Conservation (phyloP, 2,797 vertebrate genomes). For the Menidia menidia region DNA sequence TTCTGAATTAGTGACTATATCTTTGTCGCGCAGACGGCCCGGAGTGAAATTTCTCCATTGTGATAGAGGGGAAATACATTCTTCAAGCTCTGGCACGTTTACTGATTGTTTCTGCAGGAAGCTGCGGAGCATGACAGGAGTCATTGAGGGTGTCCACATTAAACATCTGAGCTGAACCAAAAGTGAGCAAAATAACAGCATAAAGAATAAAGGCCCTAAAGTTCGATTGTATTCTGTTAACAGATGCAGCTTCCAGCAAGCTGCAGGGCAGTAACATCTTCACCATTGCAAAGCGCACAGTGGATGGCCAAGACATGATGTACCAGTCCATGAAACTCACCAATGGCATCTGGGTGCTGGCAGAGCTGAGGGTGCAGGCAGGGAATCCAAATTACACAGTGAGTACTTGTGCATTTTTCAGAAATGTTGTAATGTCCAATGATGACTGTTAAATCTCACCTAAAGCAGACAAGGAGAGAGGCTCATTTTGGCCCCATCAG, state of each 20-base stretch:
- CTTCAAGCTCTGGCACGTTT: slow-evolving; percentile 22
- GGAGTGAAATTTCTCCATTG: slow-evolving; percentile 29
- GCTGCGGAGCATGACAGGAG: slow-evolving; percentile 15
- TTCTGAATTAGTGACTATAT: slow-evolving; percentile 52
- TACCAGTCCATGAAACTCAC: slow-evolving; percentile 96
- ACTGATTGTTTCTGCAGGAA: slow-evolving; percentile 39
- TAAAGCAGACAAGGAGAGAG: too few relatives aligned
- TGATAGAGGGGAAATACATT: slow-evolving; percentile 20
- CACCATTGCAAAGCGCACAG: slow-evolving; percentile 94
- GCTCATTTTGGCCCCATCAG: too few relatives aligned
- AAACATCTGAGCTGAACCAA: slow-evolving; percentile 6
- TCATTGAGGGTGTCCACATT: slow-evolving; percentile 10
- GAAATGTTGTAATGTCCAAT: background rate
- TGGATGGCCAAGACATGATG: slow-evolving; percentile 97
- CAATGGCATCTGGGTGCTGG: slow-evolving; percentile 96
- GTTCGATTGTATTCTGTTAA: slow-evolving; percentile 6
- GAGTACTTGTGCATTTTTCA: slow-evolving; percentile 48
- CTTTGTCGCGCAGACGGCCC: slow-evolving; percentile 29
- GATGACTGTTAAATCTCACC: too few relatives aligned
- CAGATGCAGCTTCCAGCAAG: slow-evolving; percentile 90
- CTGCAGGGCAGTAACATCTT: slow-evolving; percentile 95
- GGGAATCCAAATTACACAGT: slow-evolving; percentile 90
- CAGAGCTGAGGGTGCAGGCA: slow-evolving; percentile 84
- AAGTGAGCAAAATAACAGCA: background rate
- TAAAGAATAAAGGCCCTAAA: background rate